Percentiles rank a stretch among this genome's conserved stretches.
phyloP scores from a whole-genome alignment of 2,797 vertebrate genomes.

The Enteromius mattozi region DNA sequence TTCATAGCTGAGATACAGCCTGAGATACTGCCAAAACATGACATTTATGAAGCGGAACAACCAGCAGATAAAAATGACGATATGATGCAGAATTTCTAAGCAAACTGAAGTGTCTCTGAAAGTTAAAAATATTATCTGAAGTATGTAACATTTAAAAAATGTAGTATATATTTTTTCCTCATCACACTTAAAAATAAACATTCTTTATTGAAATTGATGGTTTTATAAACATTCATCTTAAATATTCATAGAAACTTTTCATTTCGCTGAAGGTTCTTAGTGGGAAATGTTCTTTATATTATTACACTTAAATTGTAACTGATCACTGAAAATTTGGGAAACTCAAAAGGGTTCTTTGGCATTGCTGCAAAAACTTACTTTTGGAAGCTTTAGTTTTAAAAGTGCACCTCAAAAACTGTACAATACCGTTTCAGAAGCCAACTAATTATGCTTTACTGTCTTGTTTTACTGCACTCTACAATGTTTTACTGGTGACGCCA shows the following conservation, averaged over 20 bases:
- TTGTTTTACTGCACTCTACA: constrained; percentile 2
- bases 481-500: constrained; percentile 1
- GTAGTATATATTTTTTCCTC: not conserved
- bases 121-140: not conserved
- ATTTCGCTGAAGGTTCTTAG: not conserved
- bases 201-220: not conserved
- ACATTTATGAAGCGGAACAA: constrained; percentile 25
- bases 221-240: not conserved
- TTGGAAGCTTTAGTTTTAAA: not conserved
- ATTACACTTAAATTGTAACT: not conserved
- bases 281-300: not conserved
- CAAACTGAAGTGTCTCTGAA: not conserved
- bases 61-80: constrained; percentile 1
- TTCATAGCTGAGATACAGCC: not conserved
- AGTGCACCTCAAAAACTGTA: constrained; percentile 1
- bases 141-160: not conserved
- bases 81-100: constrained; percentile 12
- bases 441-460: constrained; percentile 11
- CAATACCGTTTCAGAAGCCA: not conserved
- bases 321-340: not conserved
- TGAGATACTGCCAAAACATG: constrained; percentile 4
- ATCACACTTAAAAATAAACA: not conserved
- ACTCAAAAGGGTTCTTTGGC: not conserved
- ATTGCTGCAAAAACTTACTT: not conserved
- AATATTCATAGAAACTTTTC: not conserved